Percentiles rank a stretch among this genome's conserved stretches.
Conservation (phyloP, 2,888 invertebrate genomes). For the Yponomeuta cagnagella region DNA sequence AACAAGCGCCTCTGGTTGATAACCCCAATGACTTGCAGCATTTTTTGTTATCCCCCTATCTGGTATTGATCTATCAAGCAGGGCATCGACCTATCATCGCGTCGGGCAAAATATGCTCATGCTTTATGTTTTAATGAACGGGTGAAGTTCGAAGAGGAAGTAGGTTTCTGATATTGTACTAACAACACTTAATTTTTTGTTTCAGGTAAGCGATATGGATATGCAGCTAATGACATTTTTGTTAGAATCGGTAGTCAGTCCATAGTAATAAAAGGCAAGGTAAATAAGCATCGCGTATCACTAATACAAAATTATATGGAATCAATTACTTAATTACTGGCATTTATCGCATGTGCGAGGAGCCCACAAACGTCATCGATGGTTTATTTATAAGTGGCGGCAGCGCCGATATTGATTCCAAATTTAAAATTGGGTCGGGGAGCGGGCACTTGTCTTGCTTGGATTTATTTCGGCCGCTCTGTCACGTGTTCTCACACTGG, state of each 20-base stretch:
- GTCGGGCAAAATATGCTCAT: too few relatives aligned
- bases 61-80: slow-evolving; percentile 44
- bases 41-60: slow-evolving; percentile 36
- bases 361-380: not conserved
- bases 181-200: slow-evolving; percentile 32
- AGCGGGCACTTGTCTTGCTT: slow-evolving; percentile 19
- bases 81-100: slow-evolving; percentile 29
- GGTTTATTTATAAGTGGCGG: slow-evolving; percentile 4
- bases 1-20: slow-evolving; percentile 42
- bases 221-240: not conserved
- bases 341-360: not conserved
- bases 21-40: slow-evolving; percentile 65
- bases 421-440: slow-evolving; percentile 31
- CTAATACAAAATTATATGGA: not conserved
- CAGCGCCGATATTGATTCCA: slow-evolving; percentile 30
- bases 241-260: not conserved
- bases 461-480: slow-evolving; percentile 23
- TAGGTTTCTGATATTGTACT: not conserved
- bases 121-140: too few relatives aligned
- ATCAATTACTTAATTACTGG: not conserved
- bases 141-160: not conserved
- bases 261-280: not conserved
- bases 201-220: slow-evolving; percentile 39
- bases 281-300: slow-evolving; percentile 18
- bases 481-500: not conserved